Evolutionary conservation across 2,888 invertebrate genomes (phyloP).

Genomic region (Thecophora atra): DNA sequence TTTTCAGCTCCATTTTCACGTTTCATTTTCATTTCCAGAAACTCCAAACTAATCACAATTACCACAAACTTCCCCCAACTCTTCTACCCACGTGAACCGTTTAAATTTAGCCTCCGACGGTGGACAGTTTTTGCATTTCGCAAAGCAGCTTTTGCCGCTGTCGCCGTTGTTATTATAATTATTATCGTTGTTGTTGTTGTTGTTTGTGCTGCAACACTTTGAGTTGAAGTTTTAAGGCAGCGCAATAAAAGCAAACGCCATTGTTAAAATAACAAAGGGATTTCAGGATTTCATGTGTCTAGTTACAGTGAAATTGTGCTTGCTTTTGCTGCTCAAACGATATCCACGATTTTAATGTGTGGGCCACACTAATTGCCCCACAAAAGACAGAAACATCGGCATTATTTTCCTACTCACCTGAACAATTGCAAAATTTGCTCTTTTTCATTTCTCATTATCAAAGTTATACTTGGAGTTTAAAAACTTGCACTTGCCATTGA

Average conservation of each 20-base stretch:
- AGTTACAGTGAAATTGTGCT: not conserved
- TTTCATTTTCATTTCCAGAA: no score
- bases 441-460: not conserved
- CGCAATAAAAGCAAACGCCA: not conserved
- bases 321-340: not conserved
- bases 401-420: not conserved
- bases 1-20: no score
- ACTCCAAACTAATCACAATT: no score
- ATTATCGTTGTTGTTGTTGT: not conserved
- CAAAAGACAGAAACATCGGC: not conserved
- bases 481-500: not conserved
- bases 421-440: not conserved
- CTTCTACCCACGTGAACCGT: no score
- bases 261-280: not conserved
- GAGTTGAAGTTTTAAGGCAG: not conserved
- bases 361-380: not conserved
- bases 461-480: slow-evolving; percentile 12
- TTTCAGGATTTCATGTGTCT: not conserved
- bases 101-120: no score
- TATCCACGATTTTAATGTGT: not conserved
- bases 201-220: not conserved
- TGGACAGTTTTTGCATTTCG: no score
- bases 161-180: not conserved
- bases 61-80: no score
- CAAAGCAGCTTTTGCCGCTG: no score